Percentiles rank a stretch among this genome's conserved stretches.
These are phyloP conservation scores for Cardiocondyla obscurior DNA, from an alignment of 1,140 invertebrate species.

Conservation along the genomic window DNA sequence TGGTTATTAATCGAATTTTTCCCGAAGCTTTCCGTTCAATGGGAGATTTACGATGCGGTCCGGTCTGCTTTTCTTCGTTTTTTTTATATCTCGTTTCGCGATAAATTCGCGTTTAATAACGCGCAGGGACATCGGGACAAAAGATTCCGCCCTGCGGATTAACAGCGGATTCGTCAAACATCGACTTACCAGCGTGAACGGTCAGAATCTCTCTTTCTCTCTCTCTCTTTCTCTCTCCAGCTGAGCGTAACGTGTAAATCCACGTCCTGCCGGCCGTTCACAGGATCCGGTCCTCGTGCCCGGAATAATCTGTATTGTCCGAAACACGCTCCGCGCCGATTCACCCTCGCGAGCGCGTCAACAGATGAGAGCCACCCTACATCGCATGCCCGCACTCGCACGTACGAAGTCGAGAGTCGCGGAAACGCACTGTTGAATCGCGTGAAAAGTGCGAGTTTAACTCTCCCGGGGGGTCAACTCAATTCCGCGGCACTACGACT, in stretches of 20 bases:
- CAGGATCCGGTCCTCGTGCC: conserved; percentile 51
- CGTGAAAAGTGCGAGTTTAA: neutral
- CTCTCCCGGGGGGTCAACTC: too few species aligned
- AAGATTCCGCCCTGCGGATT: neutral
- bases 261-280: conserved; percentile 31
- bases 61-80: neutral
- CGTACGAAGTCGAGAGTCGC: neutral
- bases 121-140: neutral
- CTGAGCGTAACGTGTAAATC: conserved; percentile 34
- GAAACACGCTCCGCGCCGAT: conserved; percentile 29
- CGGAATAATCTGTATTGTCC: conserved; percentile 57
- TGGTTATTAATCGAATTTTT: conserved; percentile 1
- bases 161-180: conserved; percentile 30
- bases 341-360: conserved; percentile 55
- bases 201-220: conserved; percentile 1
- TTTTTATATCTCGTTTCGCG: neutral
- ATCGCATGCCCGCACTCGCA: conserved; percentile 10
- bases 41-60: neutral
- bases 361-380: conserved; percentile 20
- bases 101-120: conserved; percentile 16
- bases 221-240: too few species aligned
- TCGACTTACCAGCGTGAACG: conserved; percentile 47
- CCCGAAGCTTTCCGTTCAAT: neutral
- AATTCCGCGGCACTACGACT: neutral
- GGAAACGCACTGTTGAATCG: neutral